Evolutionary conservation across 2,113 vertebrate species (phyloP), one percentile per base, ranked within the genome.

Genomic region (Muntiacus muntjak): DNA sequence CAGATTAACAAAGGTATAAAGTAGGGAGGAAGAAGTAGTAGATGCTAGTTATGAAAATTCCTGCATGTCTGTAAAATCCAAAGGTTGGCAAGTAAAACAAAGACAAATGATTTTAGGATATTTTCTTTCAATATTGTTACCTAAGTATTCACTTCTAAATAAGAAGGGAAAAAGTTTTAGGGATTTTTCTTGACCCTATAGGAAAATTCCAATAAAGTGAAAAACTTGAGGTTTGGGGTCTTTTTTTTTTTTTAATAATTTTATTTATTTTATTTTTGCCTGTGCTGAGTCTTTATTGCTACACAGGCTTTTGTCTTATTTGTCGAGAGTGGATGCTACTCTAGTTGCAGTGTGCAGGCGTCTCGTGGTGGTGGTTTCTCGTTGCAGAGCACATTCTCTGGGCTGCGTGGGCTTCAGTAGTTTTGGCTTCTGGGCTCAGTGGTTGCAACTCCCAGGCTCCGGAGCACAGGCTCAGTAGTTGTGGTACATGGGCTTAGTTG

Each of bases 91-190:
- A 92, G 55, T 64, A 78, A 89, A 89, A 78, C 36, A 71, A 74
- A 40, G 47, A 60, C 47, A 74, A 57, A 87, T 82, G n/a, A 83
- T 82, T 92, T 97, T 64, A 87, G 21, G 40, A 23, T 95, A 40
- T 97, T 96, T 71, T 94, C 40, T 95, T 93, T 88, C 50, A 83
- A 36, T 95, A 64, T 76, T 88, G 47, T 50, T 74, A 81, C 5
- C 1, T 62, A 60, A 86, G 14, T 93, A 89, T 86, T 97, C 6
- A 87, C 25, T 97, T 89, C 11, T 47, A 90, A 67, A 83, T 94
- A 87, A 67, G 25, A 83, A 76, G 25, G n/a, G 17, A 47, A 67
- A 78, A 79, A 8, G 1, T 78, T 90, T 89, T 76, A 30, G 5
- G n/a, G 25, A 30, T 43, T 95, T 87, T 76, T 95, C 47, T 58